Evolutionary conservation across 2,888 invertebrate genomes (phyloP), one percentile per base, ranked within the genome.

Genomic region (Lasioglossum morio): DNA sequence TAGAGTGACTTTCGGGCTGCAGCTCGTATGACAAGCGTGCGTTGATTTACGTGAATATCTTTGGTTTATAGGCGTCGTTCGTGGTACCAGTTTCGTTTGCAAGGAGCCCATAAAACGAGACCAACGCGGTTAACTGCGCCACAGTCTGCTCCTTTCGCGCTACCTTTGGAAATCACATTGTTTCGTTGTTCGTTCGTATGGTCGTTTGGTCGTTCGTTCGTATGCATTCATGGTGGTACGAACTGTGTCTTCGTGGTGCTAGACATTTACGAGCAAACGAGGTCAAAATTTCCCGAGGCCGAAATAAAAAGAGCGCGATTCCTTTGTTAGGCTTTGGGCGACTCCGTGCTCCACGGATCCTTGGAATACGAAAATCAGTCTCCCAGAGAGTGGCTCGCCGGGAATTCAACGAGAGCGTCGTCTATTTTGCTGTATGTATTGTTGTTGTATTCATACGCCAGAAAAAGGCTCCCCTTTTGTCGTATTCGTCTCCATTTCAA

Each of bases 21-120:
- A 53, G 19, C 46, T 23, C 48, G 79, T 72, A 66, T 37, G 72
- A 74, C 77, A n/a, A 53, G 46, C 34, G 1, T 8, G 14, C 53
- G 48, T 53, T 81, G 86, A 87, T 87, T 87, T 87, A 85, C 78
- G 78, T n/a, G 73, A 66, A 77, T 76, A 46, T 72, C 73, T 72
- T 70, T n/a, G 77, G 30, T 79, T 87, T 74, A 82, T 53, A 27
- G 69, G 53, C 34, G 40, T 69, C 79, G 63, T 82, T 79, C 48
- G 40, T 3, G 48, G 48, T 27, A 27, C 43, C 43, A 43, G 43
- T 83, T 72, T 48, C 48, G 60, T 40, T 74, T 77, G 19, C 73
- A n/a, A 72, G 60, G 76, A 34, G 48, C 40, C 34, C 63, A 30
- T 75, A 72, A 85, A 85, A 78, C 63, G 30, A 23, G 40, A 63